Conservation (phyloP, 2,797 vertebrate genomes). For the Chloroceryle inda region DNA sequence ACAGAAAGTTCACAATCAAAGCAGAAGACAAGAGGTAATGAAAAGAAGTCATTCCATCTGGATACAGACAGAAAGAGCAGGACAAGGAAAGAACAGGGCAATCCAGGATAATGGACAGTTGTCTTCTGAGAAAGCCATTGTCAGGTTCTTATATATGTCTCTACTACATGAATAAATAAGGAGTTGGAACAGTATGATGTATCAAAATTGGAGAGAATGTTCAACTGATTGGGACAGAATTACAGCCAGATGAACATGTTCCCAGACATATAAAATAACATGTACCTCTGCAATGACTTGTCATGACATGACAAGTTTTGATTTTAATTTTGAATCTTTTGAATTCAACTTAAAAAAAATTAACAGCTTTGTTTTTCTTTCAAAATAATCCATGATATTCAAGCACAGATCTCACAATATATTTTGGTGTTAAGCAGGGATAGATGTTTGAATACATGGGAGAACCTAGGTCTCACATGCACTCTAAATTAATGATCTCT, state of each 20-base stretch:
- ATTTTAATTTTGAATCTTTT: neutral
- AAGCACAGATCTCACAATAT: neutral
- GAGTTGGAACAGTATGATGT: neutral
- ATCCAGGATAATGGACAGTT: neutral
- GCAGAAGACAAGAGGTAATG: neutral
- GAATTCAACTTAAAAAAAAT: neutral
- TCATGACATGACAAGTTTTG: neutral
- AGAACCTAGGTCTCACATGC: neutral
- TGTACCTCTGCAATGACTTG: neutral
- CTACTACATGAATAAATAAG: neutral
- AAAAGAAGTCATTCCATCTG: neutral
- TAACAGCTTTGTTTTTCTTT: fast-evolving
- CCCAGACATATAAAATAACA: neutral
- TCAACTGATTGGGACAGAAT: neutral
- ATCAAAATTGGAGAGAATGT: neutral
- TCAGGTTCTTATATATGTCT: neutral
- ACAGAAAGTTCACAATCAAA: neutral
- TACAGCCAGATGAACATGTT: neutral
- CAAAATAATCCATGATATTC: neutral
- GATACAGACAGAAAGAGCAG: neutral
- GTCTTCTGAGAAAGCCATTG: neutral
- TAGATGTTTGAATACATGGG: neutral
- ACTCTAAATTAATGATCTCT: neutral
- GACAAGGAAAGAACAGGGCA: neutral
- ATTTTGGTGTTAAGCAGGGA: neutral